phyloP scores from a whole-genome alignment of 2,797 vertebrate genomes.

The Rhinatrema bivittatum region DNA sequence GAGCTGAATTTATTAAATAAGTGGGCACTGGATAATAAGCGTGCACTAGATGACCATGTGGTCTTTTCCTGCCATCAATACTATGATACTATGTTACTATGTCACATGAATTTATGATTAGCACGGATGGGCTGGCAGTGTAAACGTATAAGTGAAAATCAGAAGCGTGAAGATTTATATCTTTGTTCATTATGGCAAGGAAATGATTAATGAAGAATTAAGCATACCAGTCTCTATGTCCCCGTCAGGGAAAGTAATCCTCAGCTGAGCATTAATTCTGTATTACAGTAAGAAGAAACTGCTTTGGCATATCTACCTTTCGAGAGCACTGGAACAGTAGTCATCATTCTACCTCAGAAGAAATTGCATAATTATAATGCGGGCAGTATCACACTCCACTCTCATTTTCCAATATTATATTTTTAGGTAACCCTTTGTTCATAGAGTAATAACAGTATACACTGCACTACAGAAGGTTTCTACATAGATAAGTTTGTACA shows the following conservation, averaged over 20 bases:
- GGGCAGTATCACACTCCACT: background rate
- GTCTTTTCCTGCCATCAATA: no score
- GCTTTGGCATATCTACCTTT: conserved; percentile 1
- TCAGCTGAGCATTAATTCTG: conserved; percentile 39
- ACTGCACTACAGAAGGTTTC: no score
- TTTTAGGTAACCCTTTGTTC: no score
- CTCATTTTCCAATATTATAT: background rate
- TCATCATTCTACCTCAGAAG: background rate
- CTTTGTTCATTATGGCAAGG: conserved; percentile 51
- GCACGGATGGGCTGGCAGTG: conserved; percentile 25
- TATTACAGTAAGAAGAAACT: conserved; percentile 22
- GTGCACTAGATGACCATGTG: no score
- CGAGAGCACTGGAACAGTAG: conserved; percentile 3
- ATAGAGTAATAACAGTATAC: no score
- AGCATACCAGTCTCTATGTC: conserved; percentile 38
- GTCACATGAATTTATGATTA: no score
- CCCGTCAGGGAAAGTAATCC: conserved; percentile 33
- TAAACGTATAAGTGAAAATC: conserved; percentile 44
- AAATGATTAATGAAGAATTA: conserved; percentile 59
- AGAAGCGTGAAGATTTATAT: conserved; percentile 58
- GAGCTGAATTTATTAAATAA: conserved; percentile 34
- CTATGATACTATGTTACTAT: no score
- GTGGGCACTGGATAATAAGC: no score
- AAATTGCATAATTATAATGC: no score
- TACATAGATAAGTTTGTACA: no score